Base-by-base conservation (phyloP, 2,113 vertebrate species). In the Lichenostomus cassidix region DNA sequence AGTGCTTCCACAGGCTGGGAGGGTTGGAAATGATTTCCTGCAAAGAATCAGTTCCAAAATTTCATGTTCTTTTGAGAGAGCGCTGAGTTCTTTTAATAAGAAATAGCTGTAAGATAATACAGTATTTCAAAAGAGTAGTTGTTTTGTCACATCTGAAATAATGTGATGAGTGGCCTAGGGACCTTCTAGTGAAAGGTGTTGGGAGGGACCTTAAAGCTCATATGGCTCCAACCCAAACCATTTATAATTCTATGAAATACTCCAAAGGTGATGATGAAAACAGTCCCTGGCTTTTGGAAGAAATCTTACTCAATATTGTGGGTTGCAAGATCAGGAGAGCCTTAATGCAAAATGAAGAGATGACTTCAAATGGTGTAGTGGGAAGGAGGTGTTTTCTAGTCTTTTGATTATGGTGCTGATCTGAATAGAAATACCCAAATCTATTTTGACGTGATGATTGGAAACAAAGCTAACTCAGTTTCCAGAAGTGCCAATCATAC, bases 381-480 rank as follows among this genome's bases (percentile, higher is more conserved):
- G 73, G 56, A 74, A 67, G 53, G 83, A 83, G 47, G 12, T 63
- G 60, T 78, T 95, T 92, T 84, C 64, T 8, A 22, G 28, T 25
- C 33, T 81, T 89, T 74, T 87, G 81, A 67, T 95, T 46, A 33
- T 17, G 42, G 52, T 81, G 77, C 84, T 75, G 77, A 89, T 95
- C 42, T 91, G 77, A 94, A 71, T 47, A 78, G 87, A 74, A 95
- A 46, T 74, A 78, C 49, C 73, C 46, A 55, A 82, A 87, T 68
- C 28, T 79, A 1, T 87, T 94, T 90, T 84, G 92, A 75, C 0
- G 0, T 29, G 71, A 22, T 67, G 87, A 60, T 7, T 83, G 71
- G 86, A 92, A 94, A 87, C 89, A 78, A 83, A 90, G 52, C 81
- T 33, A 68, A 60, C 28, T 17, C 37, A 29, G 53, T 92, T 95